Base-by-base conservation (phyloP, 92 coral and sea anemone genomes). In the Meandrina meandrites region DNA sequence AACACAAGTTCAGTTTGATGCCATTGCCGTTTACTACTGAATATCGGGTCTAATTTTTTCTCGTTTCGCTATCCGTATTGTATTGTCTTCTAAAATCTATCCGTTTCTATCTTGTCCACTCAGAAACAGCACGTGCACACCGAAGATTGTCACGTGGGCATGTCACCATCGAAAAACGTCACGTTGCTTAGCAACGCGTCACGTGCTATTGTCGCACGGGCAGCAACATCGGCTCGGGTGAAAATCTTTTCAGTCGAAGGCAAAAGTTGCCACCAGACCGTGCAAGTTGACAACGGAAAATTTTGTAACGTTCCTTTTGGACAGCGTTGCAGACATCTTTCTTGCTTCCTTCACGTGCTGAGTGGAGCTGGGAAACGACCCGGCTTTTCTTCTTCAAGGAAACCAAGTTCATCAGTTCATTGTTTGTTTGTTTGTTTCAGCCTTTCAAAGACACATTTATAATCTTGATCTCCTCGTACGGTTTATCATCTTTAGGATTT, bases 401-500 rank as follows among this genome's bases (percentile, higher is more conserved):
- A 31, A n/a, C n/a, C n/a, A n/a, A n/a, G n/a, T n/a, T n/a, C n/a
- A n/a, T n/a, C n/a, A n/a, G n/a, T n/a, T n/a, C n/a, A n/a, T n/a
- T n/a, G n/a, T n/a, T n/a, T 34, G 76, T 34, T 16, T 24, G 22
- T 5, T 21, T 32, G 73, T 15, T 19, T 86, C 53, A 93, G 21
- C 90, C 92, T 83, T 91, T 97, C 73, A 92, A 70, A 18, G 96
- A 87, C 60, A 97, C 76, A 89, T 92, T 97, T 66, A 95, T 81
- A 64, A 97, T 91, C 86, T 97, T 97, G 85, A 97, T 90, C 53
- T 97, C 99, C 66, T 97, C 99, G 72, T 97, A 97, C 7, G 99
- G 99, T 71, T 93, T 95, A 80, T 97, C 99, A 81, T 95, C 96
- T 79, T 96, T 95, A 4, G 99, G 99, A 66, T 97, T 95, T 27